Conservation (phyloP, 2,113 vertebrate species). For the Rhizomys pruinosus region DNA sequence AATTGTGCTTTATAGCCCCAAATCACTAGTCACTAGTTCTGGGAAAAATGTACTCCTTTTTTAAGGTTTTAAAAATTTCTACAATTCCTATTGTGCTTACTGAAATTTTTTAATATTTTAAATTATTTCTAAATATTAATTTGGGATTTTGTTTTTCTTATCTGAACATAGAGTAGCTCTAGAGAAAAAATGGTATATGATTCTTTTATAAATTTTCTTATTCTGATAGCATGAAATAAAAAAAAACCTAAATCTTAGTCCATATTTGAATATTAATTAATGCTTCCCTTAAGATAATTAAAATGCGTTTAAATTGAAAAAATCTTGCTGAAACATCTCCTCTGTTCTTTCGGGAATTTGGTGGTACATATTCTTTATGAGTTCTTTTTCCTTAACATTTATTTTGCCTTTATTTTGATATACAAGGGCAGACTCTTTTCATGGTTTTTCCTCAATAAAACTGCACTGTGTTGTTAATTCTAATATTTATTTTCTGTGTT, state of each 20-base stretch:
- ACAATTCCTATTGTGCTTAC: not conserved
- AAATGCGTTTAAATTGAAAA: conserved; percentile 76
- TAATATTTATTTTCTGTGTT: conserved; percentile 71
- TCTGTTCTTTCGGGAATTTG: conserved; percentile 56
- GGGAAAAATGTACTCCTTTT: conserved; percentile 7
- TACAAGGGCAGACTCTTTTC: conserved; percentile 50
- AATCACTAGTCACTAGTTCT: not conserved
- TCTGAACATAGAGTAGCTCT: not conserved
- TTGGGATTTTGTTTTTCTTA: not conserved
- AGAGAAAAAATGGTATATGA: not conserved
- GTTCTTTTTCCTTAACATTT: conserved; percentile 60
- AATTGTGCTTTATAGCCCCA: too few species aligned
- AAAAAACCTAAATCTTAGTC: conserved; percentile 74
- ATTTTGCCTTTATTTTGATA: conserved; percentile 61
- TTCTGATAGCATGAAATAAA: conserved; percentile 82
- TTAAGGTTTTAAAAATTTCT: conserved; percentile 17
- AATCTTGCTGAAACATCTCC: conserved; percentile 53
- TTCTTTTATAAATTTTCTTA: conserved; percentile 80
- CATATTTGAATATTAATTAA: conserved; percentile 82
- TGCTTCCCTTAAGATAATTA: conserved; percentile 78
- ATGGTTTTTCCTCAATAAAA: conserved; percentile 30
- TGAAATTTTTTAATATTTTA: conserved; percentile 1
- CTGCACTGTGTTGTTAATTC: conserved; percentile 28
- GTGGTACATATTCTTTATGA: conserved; percentile 34
- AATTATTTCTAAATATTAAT: not conserved